Evolutionary conservation across 2,797 vertebrate species (phyloP).

Genomic region (Danio jaintianensis): DNA sequence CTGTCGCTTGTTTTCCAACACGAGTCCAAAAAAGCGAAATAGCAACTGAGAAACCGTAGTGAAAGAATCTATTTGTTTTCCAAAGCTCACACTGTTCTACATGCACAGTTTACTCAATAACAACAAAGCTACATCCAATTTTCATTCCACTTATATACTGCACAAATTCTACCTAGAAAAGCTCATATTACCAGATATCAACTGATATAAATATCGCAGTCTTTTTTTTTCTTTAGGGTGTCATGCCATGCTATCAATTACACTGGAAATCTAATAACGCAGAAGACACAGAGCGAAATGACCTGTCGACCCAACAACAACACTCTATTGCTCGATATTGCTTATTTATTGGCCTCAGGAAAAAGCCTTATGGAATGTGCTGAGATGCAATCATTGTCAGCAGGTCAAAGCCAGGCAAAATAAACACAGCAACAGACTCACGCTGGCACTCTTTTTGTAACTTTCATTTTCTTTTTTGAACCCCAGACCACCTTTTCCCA

Average conservation of each 20-base stretch:
- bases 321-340: slow-evolving; percentile 33
- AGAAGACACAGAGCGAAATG: slow-evolving; percentile 14
- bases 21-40: not conserved
- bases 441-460: not conserved
- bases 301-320: slow-evolving; percentile 66
- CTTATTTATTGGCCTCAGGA: slow-evolving; percentile 24
- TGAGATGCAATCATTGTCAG: slow-evolving; percentile 23
- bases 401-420: slow-evolving; percentile 51
- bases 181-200: too few species aligned
- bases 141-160: slow-evolving; percentile 16
- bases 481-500: slow-evolving; percentile 10
- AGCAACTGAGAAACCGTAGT: not conserved
- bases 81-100: slow-evolving; percentile 12
- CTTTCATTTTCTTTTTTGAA: slow-evolving; percentile 23
- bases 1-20: not conserved
- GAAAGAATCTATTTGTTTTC: slow-evolving; percentile 32
- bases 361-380: slow-evolving; percentile 39
- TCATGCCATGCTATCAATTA: slow-evolving; percentile 16
- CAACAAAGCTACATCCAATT: slow-evolving; percentile 31
- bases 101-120: slow-evolving; percentile 2
- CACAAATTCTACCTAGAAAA: not conserved
- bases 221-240: slow-evolving; percentile 21
- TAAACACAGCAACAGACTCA: slow-evolving; percentile 51
- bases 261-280: slow-evolving; percentile 25
- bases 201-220: too few species aligned